phyloP scores from a whole-genome alignment of 2,113 vertebrate species.

The Dicentrarchus labrax region DNA sequence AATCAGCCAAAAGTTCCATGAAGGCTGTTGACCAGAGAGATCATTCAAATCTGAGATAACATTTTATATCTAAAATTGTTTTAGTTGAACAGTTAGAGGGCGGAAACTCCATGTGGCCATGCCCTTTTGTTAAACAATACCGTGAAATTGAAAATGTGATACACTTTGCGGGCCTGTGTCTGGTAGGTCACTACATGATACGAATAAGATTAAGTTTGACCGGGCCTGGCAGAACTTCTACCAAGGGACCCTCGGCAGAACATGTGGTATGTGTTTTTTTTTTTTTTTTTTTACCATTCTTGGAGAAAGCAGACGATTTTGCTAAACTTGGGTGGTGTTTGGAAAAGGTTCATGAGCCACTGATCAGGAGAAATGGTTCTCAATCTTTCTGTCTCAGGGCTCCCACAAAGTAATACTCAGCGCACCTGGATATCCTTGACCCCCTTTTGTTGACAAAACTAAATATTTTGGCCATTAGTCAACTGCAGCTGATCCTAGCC shows the following conservation, averaged over 20 bases:
- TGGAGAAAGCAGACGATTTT: background rate
- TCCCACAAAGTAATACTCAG: background rate
- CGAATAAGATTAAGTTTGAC: background rate
- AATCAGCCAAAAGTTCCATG: background rate
- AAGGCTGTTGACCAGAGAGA: background rate
- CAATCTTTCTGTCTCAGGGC: background rate
- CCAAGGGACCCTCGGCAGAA: background rate
- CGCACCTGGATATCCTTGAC: background rate
- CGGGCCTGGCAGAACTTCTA: background rate
- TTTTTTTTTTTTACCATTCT: background rate
- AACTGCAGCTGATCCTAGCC: background rate
- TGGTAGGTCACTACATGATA: background rate
- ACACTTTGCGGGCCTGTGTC: slow-evolving; percentile 5
- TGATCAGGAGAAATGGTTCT: background rate
- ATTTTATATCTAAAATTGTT: background rate
- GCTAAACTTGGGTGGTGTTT: background rate
- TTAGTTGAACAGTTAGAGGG: background rate
- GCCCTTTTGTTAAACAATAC: slow-evolving; percentile 32
- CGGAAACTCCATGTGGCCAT: background rate
- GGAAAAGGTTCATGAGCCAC: background rate
- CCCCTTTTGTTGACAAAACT: background rate
- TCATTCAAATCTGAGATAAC: background rate
- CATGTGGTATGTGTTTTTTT: background rate
- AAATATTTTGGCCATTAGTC: background rate
- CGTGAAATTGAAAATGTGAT: slow-evolving; percentile 35